phyloP scores from a whole-genome alignment of 2,888 invertebrate species.

The Eumacrocentrus americanus region DNA sequence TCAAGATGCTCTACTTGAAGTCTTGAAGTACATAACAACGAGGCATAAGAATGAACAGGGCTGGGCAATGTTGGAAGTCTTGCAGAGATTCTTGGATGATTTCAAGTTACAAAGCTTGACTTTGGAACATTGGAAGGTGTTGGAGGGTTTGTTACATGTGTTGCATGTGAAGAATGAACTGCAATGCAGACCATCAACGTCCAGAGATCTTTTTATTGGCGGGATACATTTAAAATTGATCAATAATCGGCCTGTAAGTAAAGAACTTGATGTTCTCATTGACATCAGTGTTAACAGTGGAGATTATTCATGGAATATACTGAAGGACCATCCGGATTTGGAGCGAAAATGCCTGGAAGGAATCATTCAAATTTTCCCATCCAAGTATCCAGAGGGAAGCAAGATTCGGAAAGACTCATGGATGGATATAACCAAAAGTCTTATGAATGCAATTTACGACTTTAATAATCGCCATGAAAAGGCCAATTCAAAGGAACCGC shows the following conservation, averaged over 20 bases:
- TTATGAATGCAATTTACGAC: conserved; percentile 36
- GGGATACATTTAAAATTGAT: conserved; percentile 31
- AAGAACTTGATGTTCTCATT: neutral
- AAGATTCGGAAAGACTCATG: too few relatives aligned
- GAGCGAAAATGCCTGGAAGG: conserved; percentile 43
- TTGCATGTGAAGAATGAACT: neutral
- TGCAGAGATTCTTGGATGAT: conserved; percentile 29
- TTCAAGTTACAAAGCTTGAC: conserved; percentile 42
- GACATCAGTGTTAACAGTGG: neutral
- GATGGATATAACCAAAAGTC: conserved; percentile 17
- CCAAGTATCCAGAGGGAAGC: conserved; percentile 16
- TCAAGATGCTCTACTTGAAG: conserved; percentile 41
- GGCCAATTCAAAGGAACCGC: conserved; percentile 21
- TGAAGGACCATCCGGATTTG: conserved; percentile 39
- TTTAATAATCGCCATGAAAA: conserved; percentile 38
- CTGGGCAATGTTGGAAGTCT: conserved; percentile 30
- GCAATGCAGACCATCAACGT: neutral
- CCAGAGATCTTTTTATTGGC: neutral
- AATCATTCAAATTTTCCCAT: conserved; percentile 32
- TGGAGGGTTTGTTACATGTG: conserved; percentile 24
- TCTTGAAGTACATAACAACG: conserved; percentile 43
- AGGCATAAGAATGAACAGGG: conserved; percentile 52
- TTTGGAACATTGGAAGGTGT: conserved; percentile 44
- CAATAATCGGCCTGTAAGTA: neutral
- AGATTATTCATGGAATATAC: conserved; percentile 43